phyloP scores from a whole-genome alignment of 2,113 vertebrate genomes.

The Promerops cafer region DNA sequence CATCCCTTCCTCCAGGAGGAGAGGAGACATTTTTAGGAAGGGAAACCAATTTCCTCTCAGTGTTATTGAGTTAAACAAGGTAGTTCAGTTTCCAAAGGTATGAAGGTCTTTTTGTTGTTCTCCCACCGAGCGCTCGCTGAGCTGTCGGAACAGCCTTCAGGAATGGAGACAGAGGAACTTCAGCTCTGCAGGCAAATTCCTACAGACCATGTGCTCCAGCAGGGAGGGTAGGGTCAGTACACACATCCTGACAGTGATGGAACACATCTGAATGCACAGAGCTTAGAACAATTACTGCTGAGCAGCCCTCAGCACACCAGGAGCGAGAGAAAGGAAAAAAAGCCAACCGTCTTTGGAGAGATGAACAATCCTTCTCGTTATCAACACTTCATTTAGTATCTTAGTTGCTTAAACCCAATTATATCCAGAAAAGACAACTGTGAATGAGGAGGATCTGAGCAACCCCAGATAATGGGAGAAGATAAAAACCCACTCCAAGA shows the following conservation, averaged over 20 bases:
- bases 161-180: neutral
- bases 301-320: neutral
- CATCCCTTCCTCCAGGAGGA: neutral
- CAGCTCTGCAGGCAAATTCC: constrained; percentile 1
- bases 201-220: neutral
- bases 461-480: neutral
- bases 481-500: neutral
- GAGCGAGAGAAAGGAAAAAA: neutral
- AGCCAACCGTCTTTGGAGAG: neutral
- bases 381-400: neutral
- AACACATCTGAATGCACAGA: neutral
- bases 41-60: neutral
- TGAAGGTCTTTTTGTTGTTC: neutral
- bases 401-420: neutral
- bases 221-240: neutral
- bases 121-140: neutral
- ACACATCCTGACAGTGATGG: neutral
- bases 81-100: neutral
- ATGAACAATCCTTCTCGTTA: neutral
- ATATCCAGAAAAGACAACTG: neutral
- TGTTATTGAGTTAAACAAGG: neutral
- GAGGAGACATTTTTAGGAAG: neutral
- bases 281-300: neutral
- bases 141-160: neutral
- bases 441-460: neutral